Conservation (phyloP, 1,140 invertebrate species). For the Frieseomelitta varia region DNA sequence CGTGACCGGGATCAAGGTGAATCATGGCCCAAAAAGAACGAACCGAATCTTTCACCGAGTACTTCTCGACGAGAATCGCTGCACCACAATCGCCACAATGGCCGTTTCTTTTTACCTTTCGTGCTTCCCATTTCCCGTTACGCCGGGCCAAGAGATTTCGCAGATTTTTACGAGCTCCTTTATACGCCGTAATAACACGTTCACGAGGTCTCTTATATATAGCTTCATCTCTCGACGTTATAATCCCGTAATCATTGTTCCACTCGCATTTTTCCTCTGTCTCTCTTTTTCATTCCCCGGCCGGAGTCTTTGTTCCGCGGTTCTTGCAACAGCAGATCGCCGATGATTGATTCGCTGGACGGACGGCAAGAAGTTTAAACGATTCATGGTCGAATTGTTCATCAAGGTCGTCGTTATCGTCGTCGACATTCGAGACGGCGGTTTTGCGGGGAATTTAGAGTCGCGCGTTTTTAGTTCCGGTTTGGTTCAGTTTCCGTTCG, state of each 20-base stretch:
- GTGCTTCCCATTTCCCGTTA: background rate
- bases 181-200: constrained; percentile 2
- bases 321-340: background rate
- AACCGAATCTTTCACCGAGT: background rate
- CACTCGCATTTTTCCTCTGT: background rate
- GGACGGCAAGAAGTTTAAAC: background rate
- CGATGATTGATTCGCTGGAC: background rate
- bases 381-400: background rate
- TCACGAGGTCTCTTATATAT: background rate
- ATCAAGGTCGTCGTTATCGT: background rate
- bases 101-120: background rate
- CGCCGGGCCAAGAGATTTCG: background rate
- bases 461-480: rapidly evolving
- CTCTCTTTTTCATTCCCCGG: no score
- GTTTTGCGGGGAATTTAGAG: background rate
- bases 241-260: background rate
- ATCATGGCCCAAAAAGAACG: background rate
- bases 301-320: background rate
- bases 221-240: background rate
- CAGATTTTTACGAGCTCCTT: constrained; percentile 14
- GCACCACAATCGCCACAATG: no score
- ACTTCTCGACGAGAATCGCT: no score
- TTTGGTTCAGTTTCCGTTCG: no score
- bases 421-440: background rate
- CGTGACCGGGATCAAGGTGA: background rate